Base-by-base conservation (phyloP, 2,797 vertebrate species). In the Oreochromis grahami region DNA sequence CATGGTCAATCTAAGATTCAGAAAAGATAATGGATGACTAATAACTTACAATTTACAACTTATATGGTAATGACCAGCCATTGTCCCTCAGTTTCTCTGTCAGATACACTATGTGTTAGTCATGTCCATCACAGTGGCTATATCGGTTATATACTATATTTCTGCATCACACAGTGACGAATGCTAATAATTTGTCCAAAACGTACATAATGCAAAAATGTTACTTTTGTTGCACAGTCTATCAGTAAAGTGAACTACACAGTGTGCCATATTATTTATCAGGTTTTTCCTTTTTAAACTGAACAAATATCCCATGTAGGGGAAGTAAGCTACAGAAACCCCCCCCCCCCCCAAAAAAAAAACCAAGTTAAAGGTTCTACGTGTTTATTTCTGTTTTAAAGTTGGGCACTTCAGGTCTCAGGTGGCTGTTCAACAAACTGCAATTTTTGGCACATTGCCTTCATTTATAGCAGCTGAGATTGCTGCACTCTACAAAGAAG, bases 201-300 rank as follows among this genome's bases (percentile, higher is more conserved):
- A 68, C 15, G 15, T 41, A 13, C 12, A 24, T 60, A 34, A 60
- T 60, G 9, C 34, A 41, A 68, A 68, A 68, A 43, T 41, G n/a
- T 43, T 68, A 24, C 12, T 41, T 38, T 41, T 65, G 19, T 41
- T 65, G n/a, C n/a, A 65, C 7, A 65, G 60, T n/a, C 11, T 38
- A 7, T 65, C 19, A 65, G 60, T 36, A 38, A 36, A 65, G 38
- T 38, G 1, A 63, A 63, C 19, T n/a, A 38, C 34, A 13, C 34
- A 38, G 34, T 5, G 6, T 21, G 63, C 63, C 36, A 68, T 41
- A 68, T 65, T 65, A 65, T 65, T 65, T 68, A 38, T 68, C n/a
- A 68, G 12, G 1, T 68, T 14, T 68, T 21, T 68, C 34, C 60
- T 38, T 65, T 65, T 38, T 21, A 41, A 65, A 21, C 19, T 21